phyloP scores from a whole-genome alignment of 2,888 invertebrate species.

The Petrophora chlorosata region DNA sequence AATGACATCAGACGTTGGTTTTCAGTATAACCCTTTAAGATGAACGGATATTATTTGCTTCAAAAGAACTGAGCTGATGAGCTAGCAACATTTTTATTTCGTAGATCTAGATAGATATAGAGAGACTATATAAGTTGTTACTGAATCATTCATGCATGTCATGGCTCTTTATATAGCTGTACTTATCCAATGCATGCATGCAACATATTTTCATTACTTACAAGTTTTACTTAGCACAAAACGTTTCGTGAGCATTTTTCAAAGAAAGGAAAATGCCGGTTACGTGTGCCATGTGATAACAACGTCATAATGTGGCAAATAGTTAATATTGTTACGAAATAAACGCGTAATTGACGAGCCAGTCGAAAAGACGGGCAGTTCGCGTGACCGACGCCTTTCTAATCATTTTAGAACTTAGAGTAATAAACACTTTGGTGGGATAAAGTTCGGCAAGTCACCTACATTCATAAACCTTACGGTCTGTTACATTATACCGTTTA shows the following conservation, averaged over 20 bases:
- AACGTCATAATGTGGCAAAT: constrained; percentile 21
- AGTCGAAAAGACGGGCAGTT: constrained; percentile 17
- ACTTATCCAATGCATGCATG: no score
- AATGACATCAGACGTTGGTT: no score
- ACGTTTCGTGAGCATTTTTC: constrained; percentile 23
- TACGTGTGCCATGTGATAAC: constrained; percentile 20
- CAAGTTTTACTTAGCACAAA: constrained; percentile 14
- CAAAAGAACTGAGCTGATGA: no score
- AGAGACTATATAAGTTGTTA: no score
- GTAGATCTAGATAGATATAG: no score
- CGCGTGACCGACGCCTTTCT: constrained; percentile 25
- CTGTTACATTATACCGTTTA: no score
- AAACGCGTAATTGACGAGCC: constrained; percentile 14
- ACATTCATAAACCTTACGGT: no score
- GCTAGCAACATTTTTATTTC: no score
- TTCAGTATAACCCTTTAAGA: no score
- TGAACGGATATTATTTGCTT: no score
- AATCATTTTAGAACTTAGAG: constrained; percentile 10
- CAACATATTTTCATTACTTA: no score
- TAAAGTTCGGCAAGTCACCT: not conserved
- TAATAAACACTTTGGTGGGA: not conserved
- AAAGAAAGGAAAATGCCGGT: constrained; percentile 18
- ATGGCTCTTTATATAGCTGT: no score
- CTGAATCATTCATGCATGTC: not conserved
- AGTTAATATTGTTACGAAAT: constrained; percentile 24